Evolutionary conservation across 2,797 vertebrate species (phyloP).

Genomic region (Coranthus polyacanthus): DNA sequence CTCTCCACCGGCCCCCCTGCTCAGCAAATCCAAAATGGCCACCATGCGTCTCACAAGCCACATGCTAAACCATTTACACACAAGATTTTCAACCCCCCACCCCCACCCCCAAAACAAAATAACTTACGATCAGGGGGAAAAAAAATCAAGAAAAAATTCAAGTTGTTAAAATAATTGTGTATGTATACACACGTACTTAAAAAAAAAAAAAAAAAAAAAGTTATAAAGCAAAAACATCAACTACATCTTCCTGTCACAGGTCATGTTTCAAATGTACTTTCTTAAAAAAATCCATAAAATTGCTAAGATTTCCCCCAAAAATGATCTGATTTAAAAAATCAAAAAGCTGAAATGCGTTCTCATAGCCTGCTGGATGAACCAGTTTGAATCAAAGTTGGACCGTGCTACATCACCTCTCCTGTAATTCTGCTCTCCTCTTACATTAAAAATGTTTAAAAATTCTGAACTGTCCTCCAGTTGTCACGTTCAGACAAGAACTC

Average conservation of each 20-base stretch:
- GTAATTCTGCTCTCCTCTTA: conserved; percentile 65
- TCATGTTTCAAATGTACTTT: conserved; percentile 59
- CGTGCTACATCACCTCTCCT: conserved; percentile 80
- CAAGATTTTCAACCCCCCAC: conserved; percentile 37
- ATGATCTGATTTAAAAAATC: conserved; percentile 73
- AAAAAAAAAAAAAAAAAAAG: conserved; percentile 64
- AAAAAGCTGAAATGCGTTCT: conserved; percentile 74
- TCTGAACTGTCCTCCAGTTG: conserved; percentile 62
- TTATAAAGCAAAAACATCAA: conserved; percentile 50
- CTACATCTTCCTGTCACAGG: conserved; percentile 56
- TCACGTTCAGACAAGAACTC: conserved; percentile 66
- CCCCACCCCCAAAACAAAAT: conserved; percentile 46
- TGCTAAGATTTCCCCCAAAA: conserved; percentile 66
- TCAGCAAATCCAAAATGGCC: conserved; percentile 85
- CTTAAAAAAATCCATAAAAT: conserved; percentile 65
- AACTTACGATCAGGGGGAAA: conserved; percentile 46
- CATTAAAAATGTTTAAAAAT: conserved; percentile 60
- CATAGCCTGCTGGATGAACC: conserved; percentile 74
- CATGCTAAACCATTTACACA: conserved; percentile 77
- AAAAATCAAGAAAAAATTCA: conserved; percentile 43
- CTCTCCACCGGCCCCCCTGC: conserved; percentile 80
- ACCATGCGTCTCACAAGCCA: conserved; percentile 87
- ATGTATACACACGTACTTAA: conserved; percentile 54
- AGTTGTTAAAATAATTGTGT: conserved; percentile 46
- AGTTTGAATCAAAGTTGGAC: conserved; percentile 69